These are phyloP conservation scores for Belonocnema kinseyi DNA, from an alignment of 1,140 invertebrate genomes.

Conservation along the genomic window DNA sequence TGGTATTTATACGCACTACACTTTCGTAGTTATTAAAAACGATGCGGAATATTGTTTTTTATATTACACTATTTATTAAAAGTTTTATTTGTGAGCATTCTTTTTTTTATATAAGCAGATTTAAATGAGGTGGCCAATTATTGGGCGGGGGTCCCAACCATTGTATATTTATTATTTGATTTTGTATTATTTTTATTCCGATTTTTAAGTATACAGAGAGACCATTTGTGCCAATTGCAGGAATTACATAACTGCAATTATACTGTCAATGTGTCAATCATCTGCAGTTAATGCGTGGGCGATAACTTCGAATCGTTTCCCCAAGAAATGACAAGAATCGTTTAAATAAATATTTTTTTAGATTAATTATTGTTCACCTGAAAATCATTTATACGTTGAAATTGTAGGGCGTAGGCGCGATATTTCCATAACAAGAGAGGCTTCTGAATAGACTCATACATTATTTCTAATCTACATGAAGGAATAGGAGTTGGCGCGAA, in stretches of 20 bases:
- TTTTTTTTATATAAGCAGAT: too few relatives aligned
- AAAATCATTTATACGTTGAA: conserved; percentile 1
- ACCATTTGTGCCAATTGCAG: neutral
- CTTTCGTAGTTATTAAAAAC: too few relatives aligned
- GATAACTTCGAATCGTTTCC: neutral
- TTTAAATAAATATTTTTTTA: neutral
- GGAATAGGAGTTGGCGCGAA: neutral
- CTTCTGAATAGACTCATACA: conserved; percentile 1
- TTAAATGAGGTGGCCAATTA: too few relatives aligned
- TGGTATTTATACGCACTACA: too few relatives aligned
- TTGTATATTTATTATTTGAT: too few relatives aligned
- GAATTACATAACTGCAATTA: neutral
- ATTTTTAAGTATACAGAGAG: too few relatives aligned
- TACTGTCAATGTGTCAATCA: conserved; percentile 1
- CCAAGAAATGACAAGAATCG: neutral
- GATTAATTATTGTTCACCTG: neutral
- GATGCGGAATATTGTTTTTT: too few relatives aligned
- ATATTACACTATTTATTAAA: too few relatives aligned
- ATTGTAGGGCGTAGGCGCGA: neutral
- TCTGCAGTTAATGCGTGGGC: neutral
- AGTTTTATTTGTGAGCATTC: too few relatives aligned
- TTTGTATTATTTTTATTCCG: too few relatives aligned
- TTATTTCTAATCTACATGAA: neutral
- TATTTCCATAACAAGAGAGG: conserved; percentile 23
- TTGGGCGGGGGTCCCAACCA: too few relatives aligned